Conservation (phyloP, 2,797 vertebrate species). For the Acanthurus lineatus region DNA sequence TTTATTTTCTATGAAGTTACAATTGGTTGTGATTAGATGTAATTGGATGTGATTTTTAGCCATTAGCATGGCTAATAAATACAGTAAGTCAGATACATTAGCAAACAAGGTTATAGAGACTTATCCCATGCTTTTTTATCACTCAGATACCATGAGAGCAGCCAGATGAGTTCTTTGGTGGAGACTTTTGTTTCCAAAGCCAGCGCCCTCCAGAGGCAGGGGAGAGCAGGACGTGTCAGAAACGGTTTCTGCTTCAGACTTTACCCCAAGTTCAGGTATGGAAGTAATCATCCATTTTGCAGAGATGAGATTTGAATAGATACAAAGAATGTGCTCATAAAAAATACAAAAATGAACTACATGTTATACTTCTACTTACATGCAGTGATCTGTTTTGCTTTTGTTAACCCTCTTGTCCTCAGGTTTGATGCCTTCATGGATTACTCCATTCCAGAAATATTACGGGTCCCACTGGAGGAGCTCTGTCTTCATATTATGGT, state of each 20-base stretch:
- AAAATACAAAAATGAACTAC: neutral
- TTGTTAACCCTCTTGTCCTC: neutral
- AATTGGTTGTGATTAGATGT: neutral
- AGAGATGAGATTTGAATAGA: neutral
- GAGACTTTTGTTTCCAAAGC: slow-evolving; percentile 98
- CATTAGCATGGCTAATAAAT: neutral
- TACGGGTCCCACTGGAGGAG: slow-evolving; percentile 97
- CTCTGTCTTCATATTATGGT: slow-evolving; percentile 99
- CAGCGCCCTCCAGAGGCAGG: slow-evolving; percentile 96
- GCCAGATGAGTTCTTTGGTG: slow-evolving; percentile 98
- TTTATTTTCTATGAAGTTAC: neutral
- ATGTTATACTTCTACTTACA: neutral
- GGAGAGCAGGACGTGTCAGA: slow-evolving; percentile 93
- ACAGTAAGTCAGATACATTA: neutral
- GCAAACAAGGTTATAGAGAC: neutral
- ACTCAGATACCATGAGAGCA: slow-evolving; percentile 95
- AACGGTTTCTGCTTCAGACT: slow-evolving; percentile 96
- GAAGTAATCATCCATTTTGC: neutral
- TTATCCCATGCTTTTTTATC: neutral
- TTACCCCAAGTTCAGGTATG: slow-evolving; percentile 92
- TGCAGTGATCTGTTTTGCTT: neutral
- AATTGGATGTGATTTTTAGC: neutral
- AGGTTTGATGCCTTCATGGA: slow-evolving; percentile 95
- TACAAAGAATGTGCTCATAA: neutral
- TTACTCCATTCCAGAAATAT: slow-evolving; percentile 96